Percentiles rank a stretch among this genome's conserved stretches.
Evolutionary conservation across 2,888 invertebrate genomes (phyloP).

Genomic region (Eupithecia subumbrata): DNA sequence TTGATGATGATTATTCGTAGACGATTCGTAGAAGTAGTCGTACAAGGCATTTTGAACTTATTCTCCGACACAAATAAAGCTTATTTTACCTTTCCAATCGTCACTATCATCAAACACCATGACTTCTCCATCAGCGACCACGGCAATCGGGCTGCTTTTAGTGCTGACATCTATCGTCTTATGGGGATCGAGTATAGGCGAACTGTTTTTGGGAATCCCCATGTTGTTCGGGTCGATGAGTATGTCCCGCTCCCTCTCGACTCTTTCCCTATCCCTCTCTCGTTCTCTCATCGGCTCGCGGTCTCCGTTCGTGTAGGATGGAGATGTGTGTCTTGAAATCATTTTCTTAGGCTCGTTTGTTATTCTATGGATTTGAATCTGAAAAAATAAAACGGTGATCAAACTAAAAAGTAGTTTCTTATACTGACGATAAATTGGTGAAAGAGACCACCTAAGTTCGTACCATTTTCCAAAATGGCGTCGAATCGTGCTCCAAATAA

Average conservation of each 20-base stretch:
- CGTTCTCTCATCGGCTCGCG: constrained; percentile 57
- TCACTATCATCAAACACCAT: constrained; percentile 95
- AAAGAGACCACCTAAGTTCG: background rate
- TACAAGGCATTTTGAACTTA: background rate
- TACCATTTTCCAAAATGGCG: background rate
- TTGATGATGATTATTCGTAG: no score
- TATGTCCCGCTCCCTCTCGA: constrained; percentile 37
- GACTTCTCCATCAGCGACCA: constrained; percentile 90
- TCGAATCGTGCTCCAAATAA: background rate
- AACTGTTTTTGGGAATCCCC: constrained; percentile 79
- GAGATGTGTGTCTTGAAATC: constrained; percentile 79
- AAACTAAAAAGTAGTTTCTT: background rate
- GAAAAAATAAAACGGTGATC: constrained; percentile 34
- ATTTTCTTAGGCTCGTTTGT: constrained; percentile 78
- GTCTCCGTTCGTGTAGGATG: constrained; percentile 77
- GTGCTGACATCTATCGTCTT: constrained; percentile 74
- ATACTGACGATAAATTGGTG: background rate
- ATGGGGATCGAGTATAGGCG: constrained; percentile 78
- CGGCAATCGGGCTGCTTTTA: constrained; percentile 83
- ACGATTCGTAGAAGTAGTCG: no score
- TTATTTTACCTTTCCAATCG: constrained; percentile 87
- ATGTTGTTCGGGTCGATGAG: constrained; percentile 54
- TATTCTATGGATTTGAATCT: constrained; percentile 79
- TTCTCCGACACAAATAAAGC: background rate
- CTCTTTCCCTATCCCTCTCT: constrained; percentile 45